Evolutionary conservation across 2,113 vertebrate genomes (phyloP).

Genomic region (Onychorhynchus coronatus): DNA sequence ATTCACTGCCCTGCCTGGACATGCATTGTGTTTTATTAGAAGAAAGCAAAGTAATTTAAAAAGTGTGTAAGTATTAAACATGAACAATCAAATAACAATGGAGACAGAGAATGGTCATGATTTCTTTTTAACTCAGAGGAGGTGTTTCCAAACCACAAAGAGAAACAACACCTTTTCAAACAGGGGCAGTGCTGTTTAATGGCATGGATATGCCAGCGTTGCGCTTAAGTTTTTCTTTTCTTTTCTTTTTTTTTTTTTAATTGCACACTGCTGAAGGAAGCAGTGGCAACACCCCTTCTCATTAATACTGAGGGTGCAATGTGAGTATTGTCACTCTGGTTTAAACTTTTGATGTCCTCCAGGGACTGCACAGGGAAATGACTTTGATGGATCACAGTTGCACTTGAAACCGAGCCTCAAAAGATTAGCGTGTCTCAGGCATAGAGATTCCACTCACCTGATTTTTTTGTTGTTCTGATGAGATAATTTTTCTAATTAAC

Average conservation of each 20-base stretch:
- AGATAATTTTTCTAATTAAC: constrained; percentile 98
- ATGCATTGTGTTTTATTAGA: neutral
- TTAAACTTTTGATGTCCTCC: constrained; percentile 70
- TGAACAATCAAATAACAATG: neutral
- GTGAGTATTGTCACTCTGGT: constrained; percentile 52
- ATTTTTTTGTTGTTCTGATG: constrained; percentile 78
- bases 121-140: neutral
- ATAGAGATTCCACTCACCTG: constrained; percentile 64
- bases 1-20: neutral
- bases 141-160: neutral
- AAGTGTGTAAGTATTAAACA: neutral
- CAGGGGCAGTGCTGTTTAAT: neutral
- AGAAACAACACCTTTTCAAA: neutral
- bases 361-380: constrained; percentile 75
- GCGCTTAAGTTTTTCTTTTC: neutral
- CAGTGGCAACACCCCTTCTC: constrained; percentile 51
- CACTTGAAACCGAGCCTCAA: constrained; percentile 72
- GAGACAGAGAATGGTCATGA: neutral
- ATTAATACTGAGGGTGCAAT: constrained; percentile 65
- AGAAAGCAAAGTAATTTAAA: neutral
- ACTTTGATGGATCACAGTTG: constrained; percentile 89
- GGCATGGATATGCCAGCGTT: neutral
- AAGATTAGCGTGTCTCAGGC: constrained; percentile 83
- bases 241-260: neutral
- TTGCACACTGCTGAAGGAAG: neutral